These are phyloP conservation scores for Heliconius ismenius DNA, from an alignment of 2,888 invertebrate species.

Conservation along the genomic window DNA sequence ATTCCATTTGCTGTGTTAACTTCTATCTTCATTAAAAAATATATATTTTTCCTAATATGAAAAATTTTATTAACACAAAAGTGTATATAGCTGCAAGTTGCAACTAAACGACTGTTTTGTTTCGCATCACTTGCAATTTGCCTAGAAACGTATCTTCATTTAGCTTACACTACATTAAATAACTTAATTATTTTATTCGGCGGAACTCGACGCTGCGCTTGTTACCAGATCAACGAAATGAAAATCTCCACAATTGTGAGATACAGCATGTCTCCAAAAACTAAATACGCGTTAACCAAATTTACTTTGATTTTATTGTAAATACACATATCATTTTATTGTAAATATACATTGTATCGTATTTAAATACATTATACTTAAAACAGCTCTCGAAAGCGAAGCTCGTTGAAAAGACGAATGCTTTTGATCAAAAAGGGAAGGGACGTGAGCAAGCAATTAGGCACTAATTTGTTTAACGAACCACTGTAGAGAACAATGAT, in stretches of 20 bases:
- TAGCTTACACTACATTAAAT: neutral
- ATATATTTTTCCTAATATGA: neutral
- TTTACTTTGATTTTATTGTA: too few relatives aligned
- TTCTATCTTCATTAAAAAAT: neutral
- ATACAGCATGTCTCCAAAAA: neutral
- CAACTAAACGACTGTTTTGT: conserved; percentile 6
- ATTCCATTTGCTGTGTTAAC: too few relatives aligned
- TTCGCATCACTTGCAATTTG: neutral
- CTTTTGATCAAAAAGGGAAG: conserved; percentile 33
- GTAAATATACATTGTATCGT: neutral
- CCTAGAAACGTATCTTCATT: conserved; percentile 4
- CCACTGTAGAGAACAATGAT: conserved; percentile 55
- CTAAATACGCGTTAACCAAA: neutral
- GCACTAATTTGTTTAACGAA: conserved; percentile 60
- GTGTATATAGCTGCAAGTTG: neutral
- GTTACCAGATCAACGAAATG: too few relatives aligned
- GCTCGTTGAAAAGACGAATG: conserved; percentile 25
- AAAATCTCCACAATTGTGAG: too few relatives aligned
- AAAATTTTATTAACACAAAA: neutral
- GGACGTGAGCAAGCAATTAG: conserved; percentile 53
- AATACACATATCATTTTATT: neutral
- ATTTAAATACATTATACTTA: conserved; percentile 3
- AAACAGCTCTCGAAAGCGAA: conserved; percentile 11
- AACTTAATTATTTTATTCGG: conserved; percentile 5
- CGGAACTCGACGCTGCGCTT: too few relatives aligned